Conservation (phyloP, 2,113 vertebrate genomes). For the Geococcyx californianus region DNA sequence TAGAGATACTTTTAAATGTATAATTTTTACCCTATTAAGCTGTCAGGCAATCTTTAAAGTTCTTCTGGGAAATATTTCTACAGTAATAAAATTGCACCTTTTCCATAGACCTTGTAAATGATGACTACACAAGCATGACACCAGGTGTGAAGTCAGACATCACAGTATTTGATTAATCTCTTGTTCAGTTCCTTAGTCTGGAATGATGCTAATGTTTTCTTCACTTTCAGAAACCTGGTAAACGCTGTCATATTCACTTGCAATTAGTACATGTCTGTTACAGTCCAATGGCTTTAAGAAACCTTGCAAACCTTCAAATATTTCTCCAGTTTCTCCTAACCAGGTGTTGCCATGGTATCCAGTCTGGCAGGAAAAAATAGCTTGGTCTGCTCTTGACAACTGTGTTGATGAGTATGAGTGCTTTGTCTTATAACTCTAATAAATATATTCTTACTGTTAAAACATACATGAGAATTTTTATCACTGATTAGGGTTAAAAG, state of each 20-base stretch:
- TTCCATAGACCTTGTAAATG: constrained; percentile 56
- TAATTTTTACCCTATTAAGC: constrained; percentile 64
- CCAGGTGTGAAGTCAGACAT: constrained; percentile 69
- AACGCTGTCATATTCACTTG: constrained; percentile 74
- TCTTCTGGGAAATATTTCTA: constrained; percentile 60
- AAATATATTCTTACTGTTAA: neutral
- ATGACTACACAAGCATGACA: constrained; percentile 67
- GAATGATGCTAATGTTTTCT: constrained; percentile 60
- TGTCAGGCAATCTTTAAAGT: constrained; percentile 58
- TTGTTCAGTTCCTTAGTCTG: constrained; percentile 50
- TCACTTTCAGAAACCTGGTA: constrained; percentile 43
- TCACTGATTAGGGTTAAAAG: neutral
- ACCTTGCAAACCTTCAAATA: constrained; percentile 71
- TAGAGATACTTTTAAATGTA: constrained; percentile 58
- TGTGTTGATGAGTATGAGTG: constrained; percentile 44
- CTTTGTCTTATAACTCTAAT: neutral
- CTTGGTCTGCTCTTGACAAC: constrained; percentile 48
- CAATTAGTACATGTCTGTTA: constrained; percentile 79
- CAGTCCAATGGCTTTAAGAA: constrained; percentile 69
- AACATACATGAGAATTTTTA: neutral
- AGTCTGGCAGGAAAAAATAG: constrained; percentile 42
- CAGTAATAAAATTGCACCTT: constrained; percentile 58
- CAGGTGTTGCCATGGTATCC: constrained; percentile 76
- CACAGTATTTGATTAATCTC: constrained; percentile 67
- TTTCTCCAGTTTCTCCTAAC: constrained; percentile 66